Conservation (phyloP, 2,797 vertebrate species). For the Paramormyrops hopkinsi region DNA sequence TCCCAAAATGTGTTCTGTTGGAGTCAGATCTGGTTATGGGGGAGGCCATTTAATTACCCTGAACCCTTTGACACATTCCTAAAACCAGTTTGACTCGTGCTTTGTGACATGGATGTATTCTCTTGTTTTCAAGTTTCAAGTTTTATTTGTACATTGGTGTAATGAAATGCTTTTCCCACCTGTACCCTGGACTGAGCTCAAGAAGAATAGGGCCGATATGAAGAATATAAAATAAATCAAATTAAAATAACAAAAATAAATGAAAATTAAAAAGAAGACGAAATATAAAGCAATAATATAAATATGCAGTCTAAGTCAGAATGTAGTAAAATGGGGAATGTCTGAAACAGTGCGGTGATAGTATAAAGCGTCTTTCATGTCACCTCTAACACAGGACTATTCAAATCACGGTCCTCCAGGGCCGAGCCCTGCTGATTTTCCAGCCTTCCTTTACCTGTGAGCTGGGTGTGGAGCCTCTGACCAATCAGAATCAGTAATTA, state of each 20-base stretch:
- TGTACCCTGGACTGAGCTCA: neutral
- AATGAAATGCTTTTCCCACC: neutral
- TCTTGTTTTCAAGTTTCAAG: neutral
- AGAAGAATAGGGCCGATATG: neutral
- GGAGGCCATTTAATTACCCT: neutral
- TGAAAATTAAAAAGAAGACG: neutral
- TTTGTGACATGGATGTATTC: neutral
- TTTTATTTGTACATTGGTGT: neutral
- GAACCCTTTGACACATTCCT: neutral
- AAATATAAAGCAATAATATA: neutral
- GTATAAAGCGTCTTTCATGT: neutral
- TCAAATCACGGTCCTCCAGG: neutral
- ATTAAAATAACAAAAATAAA: neutral
- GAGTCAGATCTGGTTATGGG: neutral
- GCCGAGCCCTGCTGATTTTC: neutral
- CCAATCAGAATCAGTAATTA: neutral
- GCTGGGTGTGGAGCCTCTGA: neutral
- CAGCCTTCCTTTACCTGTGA: neutral
- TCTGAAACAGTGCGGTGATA: neutral
- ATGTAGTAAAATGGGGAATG: neutral
- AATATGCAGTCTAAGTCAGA: neutral
- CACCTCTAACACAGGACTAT: neutral
- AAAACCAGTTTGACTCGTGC: neutral
- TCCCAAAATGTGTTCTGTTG: neutral
- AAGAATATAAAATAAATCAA: neutral